phyloP scores from a whole-genome alignment of 2,888 invertebrate species.

The Strigamia transsilvanica region DNA sequence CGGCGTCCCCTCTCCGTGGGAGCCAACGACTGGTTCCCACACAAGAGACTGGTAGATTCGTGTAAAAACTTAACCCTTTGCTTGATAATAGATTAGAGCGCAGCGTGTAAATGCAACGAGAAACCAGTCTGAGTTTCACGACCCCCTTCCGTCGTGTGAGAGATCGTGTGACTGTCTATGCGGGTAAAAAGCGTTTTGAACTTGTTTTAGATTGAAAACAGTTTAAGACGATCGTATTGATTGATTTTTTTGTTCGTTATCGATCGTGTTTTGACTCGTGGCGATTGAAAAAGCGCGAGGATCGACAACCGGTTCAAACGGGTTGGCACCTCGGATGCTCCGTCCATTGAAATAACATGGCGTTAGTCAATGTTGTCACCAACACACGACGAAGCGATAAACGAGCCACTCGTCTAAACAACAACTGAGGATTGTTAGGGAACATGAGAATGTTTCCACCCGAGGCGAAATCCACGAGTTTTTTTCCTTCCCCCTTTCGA shows the following conservation, averaged over 20 bases:
- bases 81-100: not conserved
- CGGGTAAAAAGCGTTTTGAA: too few species aligned
- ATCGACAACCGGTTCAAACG: not conserved
- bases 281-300: not conserved
- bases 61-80: conserved; percentile 20
- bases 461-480: too few species aligned
- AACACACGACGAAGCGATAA: not conserved
- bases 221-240: too few species aligned
- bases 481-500: too few species aligned
- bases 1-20: conserved; percentile 15
- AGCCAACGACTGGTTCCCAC: conserved; percentile 13
- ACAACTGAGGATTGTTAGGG: not conserved
- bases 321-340: not conserved
- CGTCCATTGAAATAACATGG: not conserved
- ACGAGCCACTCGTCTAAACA: not conserved
- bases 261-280: too few species aligned
- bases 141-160: not conserved
- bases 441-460: too few species aligned
- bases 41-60: not conserved
- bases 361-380: not conserved
- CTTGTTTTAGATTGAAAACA: too few species aligned
- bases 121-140: not conserved
- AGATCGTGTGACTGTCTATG: too few species aligned
- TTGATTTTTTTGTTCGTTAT: too few species aligned
- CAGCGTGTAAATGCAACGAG: not conserved